Percentiles rank a stretch among this genome's conserved stretches.
phyloP scores from a whole-genome alignment of 2,888 invertebrate genomes.

The Morpho achilles region DNA sequence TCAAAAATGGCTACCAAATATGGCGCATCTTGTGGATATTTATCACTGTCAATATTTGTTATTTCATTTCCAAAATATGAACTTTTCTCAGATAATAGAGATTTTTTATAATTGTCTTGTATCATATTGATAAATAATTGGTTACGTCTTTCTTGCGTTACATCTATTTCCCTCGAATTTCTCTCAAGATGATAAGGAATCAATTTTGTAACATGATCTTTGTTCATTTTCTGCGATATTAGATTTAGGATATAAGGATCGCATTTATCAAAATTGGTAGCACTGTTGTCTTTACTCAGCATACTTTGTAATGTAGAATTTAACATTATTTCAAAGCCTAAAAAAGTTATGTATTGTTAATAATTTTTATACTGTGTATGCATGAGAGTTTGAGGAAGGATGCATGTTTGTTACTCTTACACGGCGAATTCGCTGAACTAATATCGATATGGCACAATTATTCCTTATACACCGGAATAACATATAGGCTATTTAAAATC shows the following conservation, averaged over 20 bases:
- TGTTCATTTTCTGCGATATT: slow-evolving; percentile 24
- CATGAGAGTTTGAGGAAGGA: too few species aligned
- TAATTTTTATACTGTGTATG: too few species aligned
- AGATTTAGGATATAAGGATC: slow-evolving; percentile 27
- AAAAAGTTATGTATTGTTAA: slow-evolving; percentile 2
- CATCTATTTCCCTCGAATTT: too few species aligned
- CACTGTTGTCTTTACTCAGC: not conserved
- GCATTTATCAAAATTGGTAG: slow-evolving; percentile 21
- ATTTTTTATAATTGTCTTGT: not conserved
- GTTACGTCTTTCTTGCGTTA: too few species aligned
- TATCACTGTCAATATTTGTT: not conserved
- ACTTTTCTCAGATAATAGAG: not conserved
- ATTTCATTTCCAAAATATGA: not conserved
- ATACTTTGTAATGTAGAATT: slow-evolving; percentile 13
- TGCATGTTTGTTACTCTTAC: too few species aligned
- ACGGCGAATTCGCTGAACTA: too few species aligned
- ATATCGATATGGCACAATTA: too few species aligned
- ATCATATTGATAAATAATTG: too few species aligned
- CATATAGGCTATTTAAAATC: too few species aligned
- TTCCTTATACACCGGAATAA: too few species aligned
- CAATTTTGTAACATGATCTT: not conserved
- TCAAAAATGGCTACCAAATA: slow-evolving; percentile 47
- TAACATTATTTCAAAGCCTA: slow-evolving; percentile 24
- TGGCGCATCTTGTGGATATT: slow-evolving; percentile 1
- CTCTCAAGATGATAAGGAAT: too few species aligned